Evolutionary conservation across 2,113 vertebrate genomes (phyloP).

Genomic region (Nibea albiflora): DNA sequence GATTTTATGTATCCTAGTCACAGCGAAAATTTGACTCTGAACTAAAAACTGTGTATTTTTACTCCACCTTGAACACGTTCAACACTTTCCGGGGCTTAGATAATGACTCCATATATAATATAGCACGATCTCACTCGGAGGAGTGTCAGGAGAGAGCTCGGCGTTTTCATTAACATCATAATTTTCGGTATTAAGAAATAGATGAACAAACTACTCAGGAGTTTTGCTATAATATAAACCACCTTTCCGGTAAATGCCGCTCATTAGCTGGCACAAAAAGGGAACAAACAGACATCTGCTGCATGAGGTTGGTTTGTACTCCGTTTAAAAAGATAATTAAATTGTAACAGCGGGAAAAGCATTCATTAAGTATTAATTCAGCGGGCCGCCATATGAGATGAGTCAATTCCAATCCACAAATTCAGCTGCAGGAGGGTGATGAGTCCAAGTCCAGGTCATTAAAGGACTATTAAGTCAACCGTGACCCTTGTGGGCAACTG

Average conservation of each 20-base stretch:
- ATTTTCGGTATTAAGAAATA: not conserved
- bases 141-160: slow-evolving; percentile 27
- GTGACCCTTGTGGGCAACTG: not conserved
- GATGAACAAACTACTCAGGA: slow-evolving; percentile 17
- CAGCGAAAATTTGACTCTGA: not conserved
- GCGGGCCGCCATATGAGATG: not conserved
- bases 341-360: slow-evolving; percentile 20
- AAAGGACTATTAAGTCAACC: slow-evolving; percentile 4
- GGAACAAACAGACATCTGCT: slow-evolving; percentile 27
- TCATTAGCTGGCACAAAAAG: slow-evolving; percentile 30
- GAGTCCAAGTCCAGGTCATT: not conserved
- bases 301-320: slow-evolving; percentile 10
- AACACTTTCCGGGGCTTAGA: slow-evolving; percentile 11
- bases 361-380: slow-evolving; percentile 30
- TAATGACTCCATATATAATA: slow-evolving; percentile 21
- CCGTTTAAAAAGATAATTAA: slow-evolving; percentile 12
- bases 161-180: slow-evolving; percentile 4
- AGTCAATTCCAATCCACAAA: slow-evolving; percentile 10
- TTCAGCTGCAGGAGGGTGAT: not conserved
- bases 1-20: not conserved
- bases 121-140: slow-evolving; percentile 9
- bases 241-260: slow-evolving; percentile 1
- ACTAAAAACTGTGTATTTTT: not conserved
- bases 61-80: not conserved
- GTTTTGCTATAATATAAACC: slow-evolving; percentile 1